Conservation (phyloP, 2,113 vertebrate species). For the Anarhynchus alexandrinus region DNA sequence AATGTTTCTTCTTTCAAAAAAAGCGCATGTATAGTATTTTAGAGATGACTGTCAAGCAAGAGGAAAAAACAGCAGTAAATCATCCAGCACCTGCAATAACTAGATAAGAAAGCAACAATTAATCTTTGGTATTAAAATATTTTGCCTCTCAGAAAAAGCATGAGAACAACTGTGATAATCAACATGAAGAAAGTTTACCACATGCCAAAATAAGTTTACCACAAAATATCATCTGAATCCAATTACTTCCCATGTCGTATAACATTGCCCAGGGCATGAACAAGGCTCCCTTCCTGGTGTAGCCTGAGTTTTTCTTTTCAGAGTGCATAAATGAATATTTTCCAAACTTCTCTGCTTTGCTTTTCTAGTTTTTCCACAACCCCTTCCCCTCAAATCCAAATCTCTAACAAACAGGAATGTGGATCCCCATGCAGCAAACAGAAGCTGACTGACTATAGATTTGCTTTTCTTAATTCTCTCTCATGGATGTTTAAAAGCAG, state of each 20-base stretch:
- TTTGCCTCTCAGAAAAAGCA: constrained; percentile 27
- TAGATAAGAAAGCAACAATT: constrained; percentile 47
- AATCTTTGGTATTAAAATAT: constrained; percentile 32
- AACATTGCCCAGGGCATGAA: neutral
- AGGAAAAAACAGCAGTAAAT: neutral
- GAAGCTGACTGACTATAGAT: neutral
- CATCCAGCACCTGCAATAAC: constrained; percentile 17
- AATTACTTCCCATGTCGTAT: neutral
- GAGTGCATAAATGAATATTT: rapidly evolving
- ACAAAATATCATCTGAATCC: constrained; percentile 26
- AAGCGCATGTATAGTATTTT: neutral
- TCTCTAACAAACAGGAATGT: neutral
- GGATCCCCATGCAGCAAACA: neutral
- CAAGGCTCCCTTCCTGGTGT: neutral
- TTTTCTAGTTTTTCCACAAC: neutral
- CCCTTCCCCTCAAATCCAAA: neutral
- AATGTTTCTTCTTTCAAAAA: neutral
- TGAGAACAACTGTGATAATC: constrained; percentile 26
- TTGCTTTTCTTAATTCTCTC: neutral
- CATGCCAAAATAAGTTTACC: constrained; percentile 27
- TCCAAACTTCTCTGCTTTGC: neutral
- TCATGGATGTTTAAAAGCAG: neutral
- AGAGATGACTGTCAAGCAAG: neutral
- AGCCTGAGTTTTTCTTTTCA: neutral
- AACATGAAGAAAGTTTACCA: constrained; percentile 16